phyloP scores from a whole-genome alignment of 2,113 vertebrate species.

The Ciconia boyciana region DNA sequence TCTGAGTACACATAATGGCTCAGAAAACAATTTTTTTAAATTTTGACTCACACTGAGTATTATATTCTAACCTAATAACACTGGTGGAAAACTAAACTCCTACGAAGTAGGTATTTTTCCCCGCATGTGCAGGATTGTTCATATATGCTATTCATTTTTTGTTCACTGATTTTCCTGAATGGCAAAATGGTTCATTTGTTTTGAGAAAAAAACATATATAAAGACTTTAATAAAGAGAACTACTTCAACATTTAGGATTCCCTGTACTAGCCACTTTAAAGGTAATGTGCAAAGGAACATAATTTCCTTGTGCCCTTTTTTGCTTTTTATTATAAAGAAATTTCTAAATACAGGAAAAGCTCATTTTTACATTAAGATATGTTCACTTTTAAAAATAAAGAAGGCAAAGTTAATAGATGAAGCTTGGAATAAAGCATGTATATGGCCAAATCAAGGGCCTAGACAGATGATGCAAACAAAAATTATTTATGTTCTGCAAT shows the following conservation, averaged over 20 bases:
- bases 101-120: background rate
- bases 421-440: background rate
- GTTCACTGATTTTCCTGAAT: background rate
- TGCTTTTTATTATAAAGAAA: background rate
- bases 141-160: background rate
- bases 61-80: background rate
- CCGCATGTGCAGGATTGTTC: fast-evolving
- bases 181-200: background rate
- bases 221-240: background rate
- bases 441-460: background rate
- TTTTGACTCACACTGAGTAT: background rate
- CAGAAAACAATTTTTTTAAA: background rate
- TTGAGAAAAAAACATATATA: background rate
- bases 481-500: background rate
- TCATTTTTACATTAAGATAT: background rate
- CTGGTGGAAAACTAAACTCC: background rate
- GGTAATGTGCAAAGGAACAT: background rate
- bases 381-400: background rate
- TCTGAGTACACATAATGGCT: background rate
- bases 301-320: background rate
- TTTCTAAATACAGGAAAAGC: background rate
- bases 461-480: background rate
- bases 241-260: background rate
- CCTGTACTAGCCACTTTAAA: background rate
- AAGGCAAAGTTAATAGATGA: background rate